These are phyloP conservation scores for Euzophera pinguis DNA, from an alignment of 2,888 invertebrate genomes.

Conservation along the genomic window DNA sequence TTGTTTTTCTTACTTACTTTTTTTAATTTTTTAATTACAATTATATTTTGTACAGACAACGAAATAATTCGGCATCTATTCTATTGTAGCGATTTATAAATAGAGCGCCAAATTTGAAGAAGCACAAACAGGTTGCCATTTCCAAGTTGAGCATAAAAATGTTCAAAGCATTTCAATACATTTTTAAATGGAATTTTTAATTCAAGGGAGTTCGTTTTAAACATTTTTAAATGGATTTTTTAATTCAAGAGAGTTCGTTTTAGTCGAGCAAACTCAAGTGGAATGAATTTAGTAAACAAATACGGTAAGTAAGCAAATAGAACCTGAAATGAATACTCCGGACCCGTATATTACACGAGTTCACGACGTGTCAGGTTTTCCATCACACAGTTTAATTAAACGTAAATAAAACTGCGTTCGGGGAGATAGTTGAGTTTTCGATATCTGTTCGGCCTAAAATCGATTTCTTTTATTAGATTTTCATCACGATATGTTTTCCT, in stretches of 20 bases:
- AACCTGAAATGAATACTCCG: slow-evolving; percentile 2
- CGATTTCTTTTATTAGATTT: slow-evolving; percentile 26
- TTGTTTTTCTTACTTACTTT: neutral
- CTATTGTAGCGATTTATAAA: too few relatives aligned
- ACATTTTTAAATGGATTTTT: neutral
- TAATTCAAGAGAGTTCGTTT: neutral
- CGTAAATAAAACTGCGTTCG: slow-evolving; percentile 60
- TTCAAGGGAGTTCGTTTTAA: neutral
- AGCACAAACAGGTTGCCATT: too few relatives aligned
- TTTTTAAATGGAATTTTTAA: neutral
- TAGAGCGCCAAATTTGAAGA: too few relatives aligned
- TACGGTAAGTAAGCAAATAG: neutral
- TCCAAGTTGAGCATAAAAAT: neutral
- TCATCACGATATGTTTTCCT: slow-evolving; percentile 13
- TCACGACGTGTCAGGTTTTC: slow-evolving; percentile 37
- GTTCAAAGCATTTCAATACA: neutral
- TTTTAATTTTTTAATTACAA: neutral
- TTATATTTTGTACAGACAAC: neutral
- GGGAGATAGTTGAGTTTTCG: slow-evolving; percentile 52
- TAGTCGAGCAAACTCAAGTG: neutral
- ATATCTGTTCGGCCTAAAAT: slow-evolving; percentile 42
- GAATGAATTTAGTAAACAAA: slow-evolving; percentile 3
- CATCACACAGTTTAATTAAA: slow-evolving; percentile 68
- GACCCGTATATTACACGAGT: slow-evolving; percentile 29
- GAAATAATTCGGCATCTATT: too few relatives aligned